phyloP scores from a whole-genome alignment of 2,888 invertebrate genomes.

The Ophion ventricosus region DNA sequence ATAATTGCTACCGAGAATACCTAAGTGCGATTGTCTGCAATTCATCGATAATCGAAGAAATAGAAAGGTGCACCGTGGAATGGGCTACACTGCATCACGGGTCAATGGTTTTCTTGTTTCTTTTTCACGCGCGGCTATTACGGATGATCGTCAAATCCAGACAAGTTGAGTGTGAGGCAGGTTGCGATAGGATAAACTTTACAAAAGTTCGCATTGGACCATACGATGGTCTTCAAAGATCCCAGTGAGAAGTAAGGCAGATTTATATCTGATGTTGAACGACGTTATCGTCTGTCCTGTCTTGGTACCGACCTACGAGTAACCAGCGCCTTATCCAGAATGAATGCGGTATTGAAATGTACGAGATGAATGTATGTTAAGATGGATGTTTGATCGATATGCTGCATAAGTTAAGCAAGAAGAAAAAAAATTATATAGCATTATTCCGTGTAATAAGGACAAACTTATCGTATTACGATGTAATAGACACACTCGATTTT shows the following conservation, averaged over 20 bases:
- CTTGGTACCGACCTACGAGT: conserved; percentile 45
- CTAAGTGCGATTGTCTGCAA: conserved; percentile 40
- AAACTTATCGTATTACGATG: conserved; percentile 67
- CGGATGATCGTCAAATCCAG: conserved; percentile 37
- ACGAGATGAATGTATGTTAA: conserved; percentile 48
- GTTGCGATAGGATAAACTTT: conserved; percentile 9
- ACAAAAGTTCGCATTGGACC: background rate
- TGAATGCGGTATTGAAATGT: conserved; percentile 54
- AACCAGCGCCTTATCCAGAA: conserved; percentile 59
- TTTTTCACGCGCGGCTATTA: conserved; percentile 38
- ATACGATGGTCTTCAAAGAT: background rate
- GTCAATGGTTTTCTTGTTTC: conserved; percentile 43
- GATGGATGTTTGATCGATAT: conserved; percentile 60
- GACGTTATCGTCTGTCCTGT: background rate
- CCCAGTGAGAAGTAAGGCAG: background rate
- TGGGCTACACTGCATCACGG: conserved; percentile 37
- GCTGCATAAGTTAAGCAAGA: conserved; percentile 55
- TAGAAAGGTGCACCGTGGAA: conserved; percentile 12
- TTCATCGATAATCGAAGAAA: conserved; percentile 47
- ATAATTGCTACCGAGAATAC: conserved; percentile 62
- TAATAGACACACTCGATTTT: conserved; percentile 64
- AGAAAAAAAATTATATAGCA: conserved; percentile 54
- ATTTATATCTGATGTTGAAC: background rate
- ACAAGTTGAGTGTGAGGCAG: conserved; percentile 36
- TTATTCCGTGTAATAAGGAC: conserved; percentile 59